Percentiles rank a stretch among this genome's conserved stretches.
Conservation (phyloP, 1,140 invertebrate genomes). For the Sminthurinus signatus region DNA sequence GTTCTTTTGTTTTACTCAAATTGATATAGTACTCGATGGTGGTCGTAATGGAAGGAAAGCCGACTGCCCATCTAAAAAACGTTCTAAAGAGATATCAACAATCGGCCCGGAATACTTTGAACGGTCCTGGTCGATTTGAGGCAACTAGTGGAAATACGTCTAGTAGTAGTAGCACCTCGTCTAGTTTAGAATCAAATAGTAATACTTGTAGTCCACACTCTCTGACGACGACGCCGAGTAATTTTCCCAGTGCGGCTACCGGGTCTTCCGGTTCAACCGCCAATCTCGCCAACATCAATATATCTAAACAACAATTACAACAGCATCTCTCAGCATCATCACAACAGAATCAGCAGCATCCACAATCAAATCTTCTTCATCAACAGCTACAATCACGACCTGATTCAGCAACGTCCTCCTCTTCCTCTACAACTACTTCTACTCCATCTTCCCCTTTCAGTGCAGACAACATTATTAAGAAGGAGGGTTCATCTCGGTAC, state of each 20-base stretch:
- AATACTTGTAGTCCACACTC: conserved; percentile 7
- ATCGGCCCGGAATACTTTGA: conserved; percentile 80
- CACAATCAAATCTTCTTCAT: not conserved
- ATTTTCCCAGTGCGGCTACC: not conserved
- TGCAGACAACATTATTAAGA: too few relatives aligned
- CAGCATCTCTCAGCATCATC: not conserved
- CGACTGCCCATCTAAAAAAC: conserved; percentile 73
- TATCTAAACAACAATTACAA: not conserved
- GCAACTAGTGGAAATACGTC: conserved; percentile 7
- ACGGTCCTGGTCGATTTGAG: conserved; percentile 58
- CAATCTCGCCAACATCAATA: not conserved
- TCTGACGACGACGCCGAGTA: conserved; percentile 24
- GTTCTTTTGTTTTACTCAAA: not conserved
- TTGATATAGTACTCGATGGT: not conserved
- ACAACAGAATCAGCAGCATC: not conserved
- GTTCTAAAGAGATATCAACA: conserved; percentile 90
- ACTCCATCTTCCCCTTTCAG: not conserved
- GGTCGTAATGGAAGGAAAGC: conserved; percentile 33
- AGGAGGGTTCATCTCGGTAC: too few relatives aligned
- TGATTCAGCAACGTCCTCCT: not conserved
- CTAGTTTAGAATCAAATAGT: conserved; percentile 1
- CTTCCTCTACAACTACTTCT: not conserved
- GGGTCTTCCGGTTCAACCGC: conserved; percentile 11
- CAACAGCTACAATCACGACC: not conserved
- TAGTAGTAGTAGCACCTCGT: conserved; percentile 12